These are phyloP conservation scores for Apodemus sylvaticus DNA, from an alignment of 2,113 vertebrate genomes.

Conservation along the genomic window DNA sequence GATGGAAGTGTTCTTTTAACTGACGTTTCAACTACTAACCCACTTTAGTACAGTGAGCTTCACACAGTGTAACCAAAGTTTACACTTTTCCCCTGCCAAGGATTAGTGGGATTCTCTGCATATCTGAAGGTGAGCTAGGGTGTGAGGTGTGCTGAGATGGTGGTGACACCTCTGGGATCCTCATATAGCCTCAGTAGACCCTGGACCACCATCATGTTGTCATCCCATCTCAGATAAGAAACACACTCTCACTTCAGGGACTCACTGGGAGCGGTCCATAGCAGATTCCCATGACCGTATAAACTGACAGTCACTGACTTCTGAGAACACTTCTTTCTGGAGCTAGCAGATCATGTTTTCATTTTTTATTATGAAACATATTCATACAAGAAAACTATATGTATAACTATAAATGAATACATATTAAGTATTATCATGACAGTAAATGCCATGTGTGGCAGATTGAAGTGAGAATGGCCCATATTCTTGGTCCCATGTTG, in stretches of 20 bases:
- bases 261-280: neutral
- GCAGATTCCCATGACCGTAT: constrained; percentile 42
- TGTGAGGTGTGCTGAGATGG: constrained; percentile 73
- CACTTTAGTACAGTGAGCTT: neutral
- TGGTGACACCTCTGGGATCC: constrained; percentile 72
- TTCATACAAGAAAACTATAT: neutral
- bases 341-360: neutral
- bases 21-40: constrained; percentile 66
- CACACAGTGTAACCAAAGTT: constrained; percentile 59
- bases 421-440: neutral
- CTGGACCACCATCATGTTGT: constrained; percentile 54
- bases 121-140: constrained; percentile 47
- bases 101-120: constrained; percentile 68
- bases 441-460: neutral
- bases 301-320: neutral
- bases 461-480: neutral
- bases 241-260: neutral
- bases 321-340: constrained; percentile 8
- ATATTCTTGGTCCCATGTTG: neutral
- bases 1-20: constrained; percentile 61
- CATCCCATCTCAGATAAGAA: constrained; percentile 58
- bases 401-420: neutral
- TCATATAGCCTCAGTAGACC: constrained; percentile 56
- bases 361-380: constrained; percentile 25
- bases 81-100: constrained; percentile 67